Base-by-base conservation (phyloP, 1,140 invertebrate species). In the Tetragonula clypearis region DNA sequence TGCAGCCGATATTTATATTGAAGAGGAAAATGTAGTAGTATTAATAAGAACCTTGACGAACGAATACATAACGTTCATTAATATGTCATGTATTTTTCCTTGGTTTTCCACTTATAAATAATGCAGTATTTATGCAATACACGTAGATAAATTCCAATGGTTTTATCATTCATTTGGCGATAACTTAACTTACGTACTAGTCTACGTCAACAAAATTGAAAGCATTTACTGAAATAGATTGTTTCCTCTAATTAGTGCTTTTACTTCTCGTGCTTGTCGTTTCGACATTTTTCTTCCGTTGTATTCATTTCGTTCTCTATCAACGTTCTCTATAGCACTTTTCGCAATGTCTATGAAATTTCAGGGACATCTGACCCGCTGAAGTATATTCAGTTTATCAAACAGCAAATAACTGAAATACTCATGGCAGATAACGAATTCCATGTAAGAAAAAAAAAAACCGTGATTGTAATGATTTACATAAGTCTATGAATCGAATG, bases 361-460 rank as follows among this genome's bases (percentile, higher is more conserved):
- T 91, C 68, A 80, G 80, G 66, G 23, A 86, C 79, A 86, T 58
- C 90, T 91, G 90, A 91, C 85, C 86, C 60, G 84, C 19, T 90
- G 82, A 73, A 75, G n/a, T 23, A 68, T 69, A 87, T 72, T 82
- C 56, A 85, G 79, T 81, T 87, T 84, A 87, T 90, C 86, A 23
- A 79, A 26, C 30, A 72, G n/a, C 80, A 71, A 84, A 79, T 58
- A 78, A 56, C 49, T 79, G 14, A n/a, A n/a, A 66, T 30, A 12
- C 15, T 0, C 26, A 11, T 5, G 1, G 15, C 17, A 53, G 26
- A 82, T 35, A 78, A 41, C 23, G 53, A 68, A n/a, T 55, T 26
- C 11, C 0, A 17, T 12, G 68, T 55, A 56, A 65, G 41, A 68
- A 35, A 62, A 69, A 84, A 15, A n/a, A 23, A 26, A 17, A 41